Evolutionary conservation across 2,888 invertebrate species (phyloP).

Genomic region (Alloplasta piceator): DNA sequence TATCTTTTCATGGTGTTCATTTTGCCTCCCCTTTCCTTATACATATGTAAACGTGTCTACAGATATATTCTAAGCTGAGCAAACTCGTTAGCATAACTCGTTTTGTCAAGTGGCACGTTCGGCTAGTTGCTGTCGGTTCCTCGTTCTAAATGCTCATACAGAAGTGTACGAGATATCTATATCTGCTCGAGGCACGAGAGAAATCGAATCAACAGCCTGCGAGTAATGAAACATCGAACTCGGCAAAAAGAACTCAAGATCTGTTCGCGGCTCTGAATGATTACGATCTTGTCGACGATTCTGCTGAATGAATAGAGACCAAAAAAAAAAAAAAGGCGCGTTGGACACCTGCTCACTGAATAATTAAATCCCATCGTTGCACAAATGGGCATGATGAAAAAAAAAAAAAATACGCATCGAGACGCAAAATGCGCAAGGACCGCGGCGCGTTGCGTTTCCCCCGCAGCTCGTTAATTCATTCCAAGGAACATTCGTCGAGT

Average conservation of each 20-base stretch:
- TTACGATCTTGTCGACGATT: conserved; percentile 60
- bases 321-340: too few relatives aligned
- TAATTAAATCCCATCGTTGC: too few relatives aligned
- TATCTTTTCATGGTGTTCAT: too few relatives aligned
- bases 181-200: neutral
- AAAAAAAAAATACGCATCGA: neutral
- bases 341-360: too few relatives aligned
- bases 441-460: conserved; percentile 33
- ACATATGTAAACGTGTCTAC: conserved; percentile 6
- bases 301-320: conserved; percentile 58
- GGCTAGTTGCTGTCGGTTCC: conserved; percentile 53
- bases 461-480: conserved; percentile 54
- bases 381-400: too few relatives aligned
- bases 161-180: conserved; percentile 39
- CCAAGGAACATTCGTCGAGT: conserved; percentile 49
- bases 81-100: conserved; percentile 67
- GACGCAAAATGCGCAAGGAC: conserved; percentile 36
- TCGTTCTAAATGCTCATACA: conserved; percentile 54
- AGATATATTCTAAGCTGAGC: conserved; percentile 48
- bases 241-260: conserved; percentile 39
- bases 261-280: conserved; percentile 42
- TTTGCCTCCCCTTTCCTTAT: neutral
- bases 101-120: conserved; percentile 63
- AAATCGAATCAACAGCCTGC: conserved; percentile 29
- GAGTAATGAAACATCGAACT: conserved; percentile 46